Percentiles rank a stretch among this genome's conserved stretches.
Evolutionary conservation across 2,113 vertebrate genomes (phyloP).

Genomic region (Lonchura striata): DNA sequence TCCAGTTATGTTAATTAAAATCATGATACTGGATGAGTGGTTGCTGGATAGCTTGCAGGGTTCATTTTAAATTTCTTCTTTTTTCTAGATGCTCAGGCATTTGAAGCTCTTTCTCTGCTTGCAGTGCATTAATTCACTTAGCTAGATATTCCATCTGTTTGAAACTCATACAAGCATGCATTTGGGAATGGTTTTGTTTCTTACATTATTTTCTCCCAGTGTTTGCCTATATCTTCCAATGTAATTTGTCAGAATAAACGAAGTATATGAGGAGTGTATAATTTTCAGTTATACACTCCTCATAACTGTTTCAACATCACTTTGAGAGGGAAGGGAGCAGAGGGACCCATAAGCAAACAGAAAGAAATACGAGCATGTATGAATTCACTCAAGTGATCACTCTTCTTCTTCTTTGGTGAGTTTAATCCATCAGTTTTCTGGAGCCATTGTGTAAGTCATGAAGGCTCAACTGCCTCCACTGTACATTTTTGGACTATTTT

Average conservation of each 20-base stretch:
- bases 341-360: not conserved
- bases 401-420: not conserved
- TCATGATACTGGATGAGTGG: not conserved
- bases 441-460: not conserved
- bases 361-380: not conserved
- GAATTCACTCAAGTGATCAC: not conserved
- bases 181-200: slow-evolving; percentile 19
- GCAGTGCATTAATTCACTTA: not conserved
- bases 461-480: not conserved
- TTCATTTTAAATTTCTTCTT: not conserved
- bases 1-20: slow-evolving; percentile 45
- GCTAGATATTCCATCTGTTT: not conserved
- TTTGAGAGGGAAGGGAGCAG: not conserved
- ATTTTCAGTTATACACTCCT: not conserved
- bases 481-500: not conserved
- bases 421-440: not conserved
- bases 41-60: not conserved
- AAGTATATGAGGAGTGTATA: not conserved
- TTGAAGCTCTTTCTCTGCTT: not conserved
- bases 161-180: not conserved
- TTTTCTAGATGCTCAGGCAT: not conserved
- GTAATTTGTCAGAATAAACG: slow-evolving; percentile 23
- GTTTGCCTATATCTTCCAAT: not conserved
- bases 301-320: not conserved
- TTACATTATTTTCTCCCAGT: not conserved